These are phyloP conservation scores for Lepidurus apus DNA, from an alignment of 1,140 invertebrate genomes.

Conservation along the genomic window DNA sequence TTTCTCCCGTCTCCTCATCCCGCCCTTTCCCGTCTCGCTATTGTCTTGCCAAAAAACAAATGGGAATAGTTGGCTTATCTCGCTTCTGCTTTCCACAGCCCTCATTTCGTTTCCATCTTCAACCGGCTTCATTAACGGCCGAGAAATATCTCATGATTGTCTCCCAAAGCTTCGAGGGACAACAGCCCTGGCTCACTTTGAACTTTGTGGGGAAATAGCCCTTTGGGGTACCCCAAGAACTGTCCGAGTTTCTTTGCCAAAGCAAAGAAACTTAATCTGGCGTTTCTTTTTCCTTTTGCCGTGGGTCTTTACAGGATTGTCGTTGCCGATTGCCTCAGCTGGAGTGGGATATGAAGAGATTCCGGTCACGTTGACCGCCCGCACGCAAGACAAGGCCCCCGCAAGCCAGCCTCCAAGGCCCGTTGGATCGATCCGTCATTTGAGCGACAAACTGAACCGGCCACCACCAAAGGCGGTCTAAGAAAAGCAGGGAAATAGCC, in stretches of 20 bases:
- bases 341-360: background rate
- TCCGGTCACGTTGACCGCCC: conserved; percentile 20
- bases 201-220: too few species aligned
- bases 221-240: background rate
- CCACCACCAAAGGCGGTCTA: background rate
- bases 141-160: conserved; percentile 2
- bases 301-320: conserved; percentile 12
- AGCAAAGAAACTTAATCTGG: background rate
- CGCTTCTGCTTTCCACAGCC: background rate
- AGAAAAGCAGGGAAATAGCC: too few species aligned
- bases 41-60: conserved; percentile 22
- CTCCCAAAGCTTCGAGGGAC: too few species aligned
- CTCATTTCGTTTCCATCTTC: conserved; percentile 1
- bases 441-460: background rate
- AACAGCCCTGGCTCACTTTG: too few species aligned
- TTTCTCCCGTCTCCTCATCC: background rate
- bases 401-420: background rate
- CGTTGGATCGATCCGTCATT: conserved; percentile 8
- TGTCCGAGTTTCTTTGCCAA: background rate
- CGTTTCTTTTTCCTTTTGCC: background rate
- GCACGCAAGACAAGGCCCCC: background rate
- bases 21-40: background rate
- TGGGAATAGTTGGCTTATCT: conserved; percentile 13
- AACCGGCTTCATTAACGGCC: conserved; percentile 6
- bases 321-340: conserved; percentile 17